Base-by-base conservation (phyloP, 2,888 invertebrate species). In the Cinara cedri region DNA sequence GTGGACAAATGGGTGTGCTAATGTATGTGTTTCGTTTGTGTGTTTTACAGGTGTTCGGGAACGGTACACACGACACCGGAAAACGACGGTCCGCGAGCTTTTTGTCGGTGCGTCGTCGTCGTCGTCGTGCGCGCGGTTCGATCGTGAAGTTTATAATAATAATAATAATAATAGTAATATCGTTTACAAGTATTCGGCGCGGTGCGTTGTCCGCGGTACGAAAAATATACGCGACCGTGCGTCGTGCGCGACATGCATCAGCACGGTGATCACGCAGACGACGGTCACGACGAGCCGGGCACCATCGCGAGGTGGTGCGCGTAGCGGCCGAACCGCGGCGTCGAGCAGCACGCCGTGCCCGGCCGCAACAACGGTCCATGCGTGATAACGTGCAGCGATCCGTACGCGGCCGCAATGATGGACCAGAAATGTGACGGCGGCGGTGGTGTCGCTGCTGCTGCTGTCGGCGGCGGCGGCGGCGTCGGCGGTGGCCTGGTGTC, bases 361-460 rank as follows among this genome's bases (percentile, higher is more conserved):
- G 60, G 46, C 55, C 71, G 55, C 63, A 63, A 55, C 57, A 44
- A 14, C 55, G 49, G 72, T 78, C 78, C 78, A 78, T 78, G 78
- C 78, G 68, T 70, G 68, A 78, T 70, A 70, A 78, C 78, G 80
- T 49, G 71, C 34, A 34, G 34, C 80, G 26, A 54, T 62, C 80
- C 60, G 49, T 60, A 70, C 78, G 68, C 68, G 78, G 68, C 68
- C 62, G 60, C 78, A 49, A 78, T 78, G 78, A 78, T 78, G 78
- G 78, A 78, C 78, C 78, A 78, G 42, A 78, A 78, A 78, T 78
- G 78, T 78, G 78, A 78, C 78, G 78, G 49, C 78, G 68, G 78
- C 55, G 76, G 66, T 9, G 78, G 78, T 34, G 68, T 16, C 42
- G 78, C 16, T 19, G 74, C 68, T 66, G 74, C 63, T 51, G 49